Evolutionary conservation across 2,113 vertebrate species (phyloP).

Genomic region (Macroglossus sobrinus): DNA sequence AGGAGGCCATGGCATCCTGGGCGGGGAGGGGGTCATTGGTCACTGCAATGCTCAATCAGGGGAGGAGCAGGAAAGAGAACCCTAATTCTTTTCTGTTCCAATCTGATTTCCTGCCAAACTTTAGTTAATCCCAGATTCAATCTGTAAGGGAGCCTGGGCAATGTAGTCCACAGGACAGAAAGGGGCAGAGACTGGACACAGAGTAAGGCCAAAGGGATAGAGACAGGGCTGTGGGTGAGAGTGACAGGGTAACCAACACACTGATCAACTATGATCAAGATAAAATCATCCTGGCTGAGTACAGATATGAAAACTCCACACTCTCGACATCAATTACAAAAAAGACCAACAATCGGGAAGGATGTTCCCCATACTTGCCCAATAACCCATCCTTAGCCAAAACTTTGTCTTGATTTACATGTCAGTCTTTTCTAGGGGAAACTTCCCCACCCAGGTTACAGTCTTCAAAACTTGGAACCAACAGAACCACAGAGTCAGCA

Average conservation of each 20-base stretch:
- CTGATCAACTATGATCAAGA: not conserved
- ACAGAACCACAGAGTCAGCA: slow-evolving; percentile 77
- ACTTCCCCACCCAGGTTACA: slow-evolving; percentile 60
- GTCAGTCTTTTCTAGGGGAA: slow-evolving; percentile 62
- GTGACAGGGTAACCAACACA: not conserved
- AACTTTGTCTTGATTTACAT: slow-evolving; percentile 69
- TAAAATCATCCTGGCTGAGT: not conserved
- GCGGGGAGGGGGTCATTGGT: not conserved
- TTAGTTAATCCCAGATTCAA: not conserved
- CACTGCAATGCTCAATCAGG: not conserved
- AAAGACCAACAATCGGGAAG: not conserved
- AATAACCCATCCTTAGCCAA: not conserved
- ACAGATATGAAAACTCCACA: not conserved
- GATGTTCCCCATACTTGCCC: accelerated
- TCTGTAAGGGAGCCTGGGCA: not conserved
- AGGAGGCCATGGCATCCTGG: not conserved
- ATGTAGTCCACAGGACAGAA: not conserved
- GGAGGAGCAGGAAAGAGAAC: not conserved
- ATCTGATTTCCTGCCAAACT: not conserved
- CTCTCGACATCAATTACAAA: not conserved
- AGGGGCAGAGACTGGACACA: not conserved
- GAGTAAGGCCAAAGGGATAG: not conserved
- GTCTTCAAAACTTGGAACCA: slow-evolving; percentile 73
- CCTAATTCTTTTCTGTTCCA: not conserved
- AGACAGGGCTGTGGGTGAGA: not conserved